Percentiles rank a stretch among this genome's conserved stretches.
These are phyloP conservation scores for Gavia stellata DNA, from an alignment of 2,113 vertebrate species.

Conservation along the genomic window DNA sequence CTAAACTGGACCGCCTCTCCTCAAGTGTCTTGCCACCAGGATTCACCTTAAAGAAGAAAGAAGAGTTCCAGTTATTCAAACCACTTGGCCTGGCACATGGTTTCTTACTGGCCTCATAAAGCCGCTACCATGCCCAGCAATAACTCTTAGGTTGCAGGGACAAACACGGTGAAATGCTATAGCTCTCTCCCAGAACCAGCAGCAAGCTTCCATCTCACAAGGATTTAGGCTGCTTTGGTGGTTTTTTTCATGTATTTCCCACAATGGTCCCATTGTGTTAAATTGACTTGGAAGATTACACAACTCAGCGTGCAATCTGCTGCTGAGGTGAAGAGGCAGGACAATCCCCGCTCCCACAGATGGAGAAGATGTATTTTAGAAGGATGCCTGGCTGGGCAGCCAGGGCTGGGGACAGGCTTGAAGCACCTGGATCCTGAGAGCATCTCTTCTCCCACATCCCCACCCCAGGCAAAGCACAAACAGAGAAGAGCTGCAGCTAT, in stretches of 20 bases:
- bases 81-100: background rate
- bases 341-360: fast-evolving
- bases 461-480: background rate
- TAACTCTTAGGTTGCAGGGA: background rate
- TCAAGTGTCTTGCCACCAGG: slow-evolving; percentile 88
- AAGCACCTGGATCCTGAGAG: background rate
- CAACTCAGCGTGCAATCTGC: background rate
- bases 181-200: background rate
- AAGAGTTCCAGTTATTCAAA: background rate
- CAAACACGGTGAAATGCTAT: background rate
- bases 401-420: background rate
- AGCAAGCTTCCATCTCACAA: background rate
- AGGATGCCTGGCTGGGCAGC: background rate
- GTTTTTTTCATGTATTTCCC: background rate
- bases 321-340: background rate
- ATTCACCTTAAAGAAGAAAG: slow-evolving; percentile 69
- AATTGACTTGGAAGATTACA: background rate
- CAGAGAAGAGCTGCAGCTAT: background rate
- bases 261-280: background rate
- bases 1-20: slow-evolving; percentile 91
- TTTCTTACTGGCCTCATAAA: background rate
- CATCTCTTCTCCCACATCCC: background rate
- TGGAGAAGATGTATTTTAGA: background rate
- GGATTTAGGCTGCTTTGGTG: background rate
- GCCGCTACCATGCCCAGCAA: background rate